phyloP scores from a whole-genome alignment of 2,888 invertebrate genomes.

The Onchidella celtica region DNA sequence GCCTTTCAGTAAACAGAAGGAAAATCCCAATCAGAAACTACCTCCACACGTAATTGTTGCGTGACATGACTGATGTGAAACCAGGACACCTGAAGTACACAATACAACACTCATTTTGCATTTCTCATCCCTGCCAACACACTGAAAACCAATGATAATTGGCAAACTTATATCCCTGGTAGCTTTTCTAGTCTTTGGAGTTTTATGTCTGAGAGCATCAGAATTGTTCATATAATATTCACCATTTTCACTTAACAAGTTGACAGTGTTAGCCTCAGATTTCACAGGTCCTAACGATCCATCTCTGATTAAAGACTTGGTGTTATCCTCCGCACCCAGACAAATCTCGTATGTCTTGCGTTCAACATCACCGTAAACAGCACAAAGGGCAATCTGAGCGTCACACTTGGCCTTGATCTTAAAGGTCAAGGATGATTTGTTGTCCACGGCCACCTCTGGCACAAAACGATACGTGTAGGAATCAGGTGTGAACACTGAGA shows the following conservation, averaged over 20 bases:
- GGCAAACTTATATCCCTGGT: too few relatives aligned
- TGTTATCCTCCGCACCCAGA: constrained; percentile 74
- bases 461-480: constrained; percentile 75
- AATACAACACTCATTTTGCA: too few relatives aligned
- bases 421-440: constrained; percentile 75
- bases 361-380: constrained; percentile 76
- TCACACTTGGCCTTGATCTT: constrained; percentile 75
- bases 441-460: constrained; percentile 75
- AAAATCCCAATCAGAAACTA: too few relatives aligned
- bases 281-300: constrained; percentile 66
- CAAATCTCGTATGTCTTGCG: constrained; percentile 75
- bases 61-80: too few relatives aligned
- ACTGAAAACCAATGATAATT: too few relatives aligned
- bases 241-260: constrained; percentile 64
- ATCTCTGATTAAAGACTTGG: constrained; percentile 72
- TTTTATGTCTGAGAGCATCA: too few relatives aligned
- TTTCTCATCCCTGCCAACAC: too few relatives aligned
- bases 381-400: constrained; percentile 74
- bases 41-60: too few relatives aligned
- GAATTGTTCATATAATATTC: too few relatives aligned
- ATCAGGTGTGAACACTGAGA: constrained; percentile 76
- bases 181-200: too few relatives aligned
- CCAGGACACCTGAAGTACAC: too few relatives aligned
- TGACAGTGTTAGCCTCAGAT: constrained; percentile 70
- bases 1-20: too few relatives aligned